phyloP scores from a whole-genome alignment of 2,797 vertebrate species.

The Hippopotamyrus pictus region DNA sequence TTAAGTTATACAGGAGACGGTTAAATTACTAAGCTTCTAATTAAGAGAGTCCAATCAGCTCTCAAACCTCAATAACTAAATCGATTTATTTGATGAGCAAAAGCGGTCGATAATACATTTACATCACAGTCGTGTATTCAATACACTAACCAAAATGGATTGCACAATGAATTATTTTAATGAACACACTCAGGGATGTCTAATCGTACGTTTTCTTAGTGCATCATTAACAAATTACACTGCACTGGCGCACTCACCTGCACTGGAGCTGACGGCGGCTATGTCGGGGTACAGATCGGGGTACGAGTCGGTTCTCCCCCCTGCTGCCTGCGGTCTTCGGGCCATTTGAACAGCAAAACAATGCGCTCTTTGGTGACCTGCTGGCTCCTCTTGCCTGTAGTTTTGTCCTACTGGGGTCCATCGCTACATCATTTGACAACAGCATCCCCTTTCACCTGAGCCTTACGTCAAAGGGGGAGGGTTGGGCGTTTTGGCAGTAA shows the following conservation, averaged over 20 bases:
- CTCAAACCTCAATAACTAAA: background rate
- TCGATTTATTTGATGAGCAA: background rate
- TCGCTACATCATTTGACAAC: conserved; percentile 39
- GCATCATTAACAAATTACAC: background rate
- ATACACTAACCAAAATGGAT: background rate
- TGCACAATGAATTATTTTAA: background rate
- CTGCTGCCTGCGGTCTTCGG: conserved; percentile 42
- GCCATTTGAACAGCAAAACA: conserved; percentile 46
- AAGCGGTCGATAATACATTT: background rate
- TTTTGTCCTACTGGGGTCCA: conserved; percentile 31
- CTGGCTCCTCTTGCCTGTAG: conserved; percentile 10
- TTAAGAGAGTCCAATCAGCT: background rate
- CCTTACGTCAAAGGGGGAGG: conserved; percentile 4
- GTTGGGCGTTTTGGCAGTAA: background rate
- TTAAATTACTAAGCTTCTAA: background rate
- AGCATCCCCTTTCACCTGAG: conserved; percentile 25
- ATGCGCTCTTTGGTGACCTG: conserved; percentile 8
- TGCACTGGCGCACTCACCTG: conserved; percentile 50
- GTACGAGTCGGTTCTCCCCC: conserved; percentile 44
- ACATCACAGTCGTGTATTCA: background rate
- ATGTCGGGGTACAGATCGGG: conserved; percentile 56
- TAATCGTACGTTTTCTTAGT: background rate
- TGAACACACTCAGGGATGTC: background rate
- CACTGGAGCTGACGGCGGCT: conserved; percentile 62
- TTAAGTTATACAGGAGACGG: background rate